Base-by-base conservation (phyloP, 2,113 vertebrate genomes). In the Anguilla rostrata region DNA sequence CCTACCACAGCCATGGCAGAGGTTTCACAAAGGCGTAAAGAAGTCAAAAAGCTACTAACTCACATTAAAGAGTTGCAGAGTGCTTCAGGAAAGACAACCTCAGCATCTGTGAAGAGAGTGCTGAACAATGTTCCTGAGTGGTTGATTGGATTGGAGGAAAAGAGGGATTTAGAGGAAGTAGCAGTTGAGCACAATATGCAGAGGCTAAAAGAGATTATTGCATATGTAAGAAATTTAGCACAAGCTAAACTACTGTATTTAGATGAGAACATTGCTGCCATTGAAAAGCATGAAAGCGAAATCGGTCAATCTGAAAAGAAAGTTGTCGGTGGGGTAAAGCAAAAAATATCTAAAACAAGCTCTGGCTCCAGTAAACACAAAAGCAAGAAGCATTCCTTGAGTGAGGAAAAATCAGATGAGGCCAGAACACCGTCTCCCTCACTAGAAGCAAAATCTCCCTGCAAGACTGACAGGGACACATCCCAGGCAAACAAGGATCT, bases 31-130 rank as follows among this genome's bases (percentile, higher is more conserved):
- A 96, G 92, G 92, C 94, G 88, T 88, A 94, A 94, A 84, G 95
- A 96, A 84, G 91, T 94, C 60, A 94, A 96, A 85, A 89, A 94
- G 83, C 93, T 96, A 92, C 92, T 96, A 87, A 94, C 94, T 87
- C 91, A 94, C 87, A 91, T 96, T 83, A 95, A 92, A 87, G 93
- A 96, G 85, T 92, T 95, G 84, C 95, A 97, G 94, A 87, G 82
- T 40, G 86, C 93, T 85, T 92, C 94, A 88, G 92, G 93, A 87
- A 94, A 92, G 89, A 93, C 91, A 9, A 84, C 93, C 88, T 91
- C 92, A 46, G 92, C 95, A 88, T 92, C 92, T 87, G 94, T 94
- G 89, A 95, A 95, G 89, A 89, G 89, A 39, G 93, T 96, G 82
- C 91, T 96, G 81, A 94, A 87, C 88, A 91, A 93, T 86, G 89